Base-by-base conservation (phyloP, 1,140 invertebrate species). In the Psix sp. region DNA sequence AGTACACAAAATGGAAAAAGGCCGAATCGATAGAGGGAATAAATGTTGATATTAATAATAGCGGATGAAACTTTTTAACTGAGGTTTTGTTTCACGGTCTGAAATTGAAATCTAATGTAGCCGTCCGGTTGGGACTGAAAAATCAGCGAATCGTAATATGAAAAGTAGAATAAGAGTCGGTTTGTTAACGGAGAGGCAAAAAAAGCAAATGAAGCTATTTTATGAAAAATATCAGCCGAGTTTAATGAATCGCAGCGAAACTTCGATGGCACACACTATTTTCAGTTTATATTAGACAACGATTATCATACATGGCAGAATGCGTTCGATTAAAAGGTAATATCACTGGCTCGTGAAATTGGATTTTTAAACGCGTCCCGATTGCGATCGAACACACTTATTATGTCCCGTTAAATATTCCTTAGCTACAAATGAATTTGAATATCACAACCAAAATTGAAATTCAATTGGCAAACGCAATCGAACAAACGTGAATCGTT, bases 311-410 rank as follows among this genome's bases (percentile, higher is more conserved):
- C 48, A 66, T 56, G 62, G 42, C 17, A 66, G 31, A 38, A 29
- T 48, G 20, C 33, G 24, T 70, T 70, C 66, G 48, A 54, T 70
- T 62, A 71, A 62, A 71, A 60, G 17, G 46, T 70, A 59, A 45
- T 70, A 70, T 49, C 48, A 38, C 16, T 60, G 56, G 46, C 35
- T 46, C 65, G 65, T 70, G 56, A 60, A 60, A 70, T 70, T 60
- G 65, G 40, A 59, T 68, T 71, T 71, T 71, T 62, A 56, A 46
- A 62, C 43, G 26, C 35, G 29, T 31, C 39, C 48, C 39, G 13
- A 33, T 39, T 57, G 15, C 38, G 16, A 46, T 59, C 35, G 40
- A 40, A 18, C 35, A 40, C 29, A 33, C 67, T 52, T 70, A 68
- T 43, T 59, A 54, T 33, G 33, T 46, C n/a, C 17, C 31, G 38